Evolutionary conservation across 2,888 invertebrate genomes (phyloP).

Genomic region (Agriotes lineatus): DNA sequence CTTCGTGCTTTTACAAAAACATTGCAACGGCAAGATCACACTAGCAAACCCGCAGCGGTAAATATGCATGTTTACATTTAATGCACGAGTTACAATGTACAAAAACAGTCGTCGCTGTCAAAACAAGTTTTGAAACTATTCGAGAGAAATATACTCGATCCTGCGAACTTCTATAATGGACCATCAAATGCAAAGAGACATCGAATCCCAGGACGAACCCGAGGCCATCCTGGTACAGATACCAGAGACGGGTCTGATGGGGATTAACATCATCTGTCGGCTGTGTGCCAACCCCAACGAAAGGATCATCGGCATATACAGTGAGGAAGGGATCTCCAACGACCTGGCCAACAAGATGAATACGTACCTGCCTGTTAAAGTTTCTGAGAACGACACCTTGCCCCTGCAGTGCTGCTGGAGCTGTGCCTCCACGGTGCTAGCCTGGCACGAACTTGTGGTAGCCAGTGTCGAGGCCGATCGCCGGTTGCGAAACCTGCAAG

Average conservation of each 20-base stretch:
- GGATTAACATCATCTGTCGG: constrained; percentile 44
- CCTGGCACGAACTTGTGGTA: constrained; percentile 74
- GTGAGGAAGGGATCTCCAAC: constrained; percentile 72
- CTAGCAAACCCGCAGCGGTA: background rate
- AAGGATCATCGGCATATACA: constrained; percentile 71
- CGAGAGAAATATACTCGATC: too few relatives aligned
- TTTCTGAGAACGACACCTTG: constrained; percentile 68
- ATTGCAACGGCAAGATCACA: background rate
- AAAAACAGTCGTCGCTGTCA: background rate
- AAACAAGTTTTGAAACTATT: background rate
- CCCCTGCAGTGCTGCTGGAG: constrained; percentile 75
- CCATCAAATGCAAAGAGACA: background rate
- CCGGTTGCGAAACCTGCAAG: constrained; percentile 56
- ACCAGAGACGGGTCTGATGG: constrained; percentile 15
- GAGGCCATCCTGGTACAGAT: constrained; percentile 30
- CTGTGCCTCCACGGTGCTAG: constrained; percentile 74
- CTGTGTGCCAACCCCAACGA: constrained; percentile 49
- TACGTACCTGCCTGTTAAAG: constrained; percentile 74
- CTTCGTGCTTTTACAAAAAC: constrained; percentile 28
- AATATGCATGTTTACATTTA: background rate
- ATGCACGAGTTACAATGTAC: background rate
- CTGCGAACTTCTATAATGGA: background rate
- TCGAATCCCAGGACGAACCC: constrained; percentile 25
- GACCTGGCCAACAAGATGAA: constrained; percentile 74
- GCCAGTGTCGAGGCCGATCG: constrained; percentile 71